Conservation (phyloP, 2,113 vertebrate species). For the Gymnocephalus cernua region DNA sequence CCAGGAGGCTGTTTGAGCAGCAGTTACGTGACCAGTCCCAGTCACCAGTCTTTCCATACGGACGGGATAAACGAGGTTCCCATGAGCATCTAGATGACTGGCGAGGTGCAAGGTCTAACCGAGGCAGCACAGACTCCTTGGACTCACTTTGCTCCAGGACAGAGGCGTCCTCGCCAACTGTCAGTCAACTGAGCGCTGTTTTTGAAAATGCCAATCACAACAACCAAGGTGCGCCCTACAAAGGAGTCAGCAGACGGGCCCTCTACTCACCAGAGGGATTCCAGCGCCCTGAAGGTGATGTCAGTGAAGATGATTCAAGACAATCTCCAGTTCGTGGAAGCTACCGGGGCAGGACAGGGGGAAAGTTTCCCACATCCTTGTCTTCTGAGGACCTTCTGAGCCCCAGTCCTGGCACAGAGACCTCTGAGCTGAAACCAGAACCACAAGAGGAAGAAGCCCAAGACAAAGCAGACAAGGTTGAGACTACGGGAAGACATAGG, state of each 20-base stretch:
- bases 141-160: conserved; percentile 96
- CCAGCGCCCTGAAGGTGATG: conserved; percentile 76
- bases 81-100: conserved; percentile 91
- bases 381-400: conserved; percentile 85
- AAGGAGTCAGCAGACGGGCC: conserved; percentile 83
- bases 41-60: conserved; percentile 89
- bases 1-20: conserved; percentile 95
- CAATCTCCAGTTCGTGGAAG: conserved; percentile 80
- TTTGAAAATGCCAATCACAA: conserved; percentile 92
- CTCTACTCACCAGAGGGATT: conserved; percentile 84
- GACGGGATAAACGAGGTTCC: conserved; percentile 89
- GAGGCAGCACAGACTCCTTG: conserved; percentile 95
- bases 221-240: conserved; percentile 68
- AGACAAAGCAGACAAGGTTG: conserved; percentile 43
- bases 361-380: conserved; percentile 78
- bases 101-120: conserved; percentile 89
- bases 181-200: conserved; percentile 96
- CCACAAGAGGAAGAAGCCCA: conserved; percentile 45
- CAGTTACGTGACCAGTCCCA: conserved; percentile 87
- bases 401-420: conserved; percentile 74
- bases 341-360: conserved; percentile 67
- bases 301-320: conserved; percentile 84
- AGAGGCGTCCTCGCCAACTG: conserved; percentile 94
- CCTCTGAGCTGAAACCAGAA: conserved; percentile 37
- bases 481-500: conserved; percentile 4